Evolutionary conservation across 2,797 vertebrate genomes (phyloP).

Genomic region (Aulostomus chinensis): DNA sequence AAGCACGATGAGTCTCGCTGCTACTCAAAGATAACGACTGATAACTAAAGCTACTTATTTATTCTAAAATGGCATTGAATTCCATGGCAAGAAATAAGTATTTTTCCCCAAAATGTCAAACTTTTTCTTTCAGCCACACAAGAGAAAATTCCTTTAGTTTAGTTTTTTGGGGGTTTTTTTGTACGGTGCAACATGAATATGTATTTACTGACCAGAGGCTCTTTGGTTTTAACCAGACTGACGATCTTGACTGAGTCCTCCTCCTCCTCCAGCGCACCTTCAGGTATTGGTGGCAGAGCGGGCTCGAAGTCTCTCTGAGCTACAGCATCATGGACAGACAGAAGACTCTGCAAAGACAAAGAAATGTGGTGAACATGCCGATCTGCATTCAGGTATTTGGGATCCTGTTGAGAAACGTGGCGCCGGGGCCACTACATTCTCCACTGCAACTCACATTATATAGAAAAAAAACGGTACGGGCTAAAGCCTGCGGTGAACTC

Average conservation of each 20-base stretch:
- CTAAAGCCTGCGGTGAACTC: neutral
- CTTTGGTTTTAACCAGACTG: constrained; percentile 91
- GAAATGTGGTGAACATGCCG: constrained; percentile 1
- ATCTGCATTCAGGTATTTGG: neutral
- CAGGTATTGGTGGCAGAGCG: constrained; percentile 84
- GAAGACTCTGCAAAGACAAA: constrained; percentile 80
- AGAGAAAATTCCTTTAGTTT: too few relatives aligned
- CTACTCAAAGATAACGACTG: too few relatives aligned
- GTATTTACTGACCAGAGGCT: constrained; percentile 85
- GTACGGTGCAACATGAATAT: too few relatives aligned
- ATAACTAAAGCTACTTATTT: too few relatives aligned
- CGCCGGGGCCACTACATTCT: neutral
- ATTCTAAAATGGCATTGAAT: too few relatives aligned
- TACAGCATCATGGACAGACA: constrained; percentile 89
- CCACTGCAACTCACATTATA: neutral
- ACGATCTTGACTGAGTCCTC: constrained; percentile 95
- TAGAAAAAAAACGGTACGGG: constrained; percentile 1
- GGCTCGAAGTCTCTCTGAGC: constrained; percentile 90
- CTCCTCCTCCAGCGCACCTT: constrained; percentile 85
- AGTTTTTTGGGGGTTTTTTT: too few relatives aligned
- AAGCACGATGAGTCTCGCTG: too few relatives aligned
- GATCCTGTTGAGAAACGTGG: neutral
- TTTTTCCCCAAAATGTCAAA: too few relatives aligned
- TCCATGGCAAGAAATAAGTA: too few relatives aligned
- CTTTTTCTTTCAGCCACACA: too few relatives aligned